Evolutionary conservation across 2,797 vertebrate species (phyloP), one percentile per base, ranked within the genome.

Genomic region (Chiroxiphia lanceolata): DNA sequence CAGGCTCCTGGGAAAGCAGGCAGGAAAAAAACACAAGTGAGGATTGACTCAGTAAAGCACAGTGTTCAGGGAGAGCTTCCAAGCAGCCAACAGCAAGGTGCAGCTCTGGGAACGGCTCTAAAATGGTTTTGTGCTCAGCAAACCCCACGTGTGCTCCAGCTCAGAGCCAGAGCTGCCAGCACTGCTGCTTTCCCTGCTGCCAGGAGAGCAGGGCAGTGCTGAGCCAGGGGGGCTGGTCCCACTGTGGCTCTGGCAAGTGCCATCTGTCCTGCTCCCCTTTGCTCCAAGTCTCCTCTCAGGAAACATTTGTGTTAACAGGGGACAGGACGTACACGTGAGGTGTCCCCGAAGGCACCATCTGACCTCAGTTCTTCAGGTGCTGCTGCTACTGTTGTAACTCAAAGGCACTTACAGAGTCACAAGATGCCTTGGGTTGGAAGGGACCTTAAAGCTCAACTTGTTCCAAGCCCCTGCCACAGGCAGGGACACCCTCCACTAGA

Each of bases 1-100:
- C 1, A 99, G 98, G 96, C 99, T 99, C 99, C 99, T 99, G 93
- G 51, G 95, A 70, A 95, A 61, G 71, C 45, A 95, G n/a, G 90
- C 4, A 67, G 50, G 64, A 14, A 23, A 53, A 23, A 53, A 40
- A 90, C 19, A 38, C 20, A 44, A 16, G 22, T 91, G 67, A 96
- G 95, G 65, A 70, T 4, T 4, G 38, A 4, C 19, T 16, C 80
- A 22, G 1, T 3, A 29, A 47, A 0, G 15, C 34, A 15, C n/a
- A 5, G 34, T 0, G 48, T 3, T 45, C 64, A 83, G 51, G 74
- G 44, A 57, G 36, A 74, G 56, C 45, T 50, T 50, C 48, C 68
- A 45, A 45, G 78, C 68, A n/a, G 93, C 26, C 25, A 50, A 15
- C 13, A 38, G 33, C 22, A 7, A 75, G 85, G 86, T 6, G 23